Evolutionary conservation across 2,113 vertebrate species (phyloP).

Genomic region (Laticauda colubrina): DNA sequence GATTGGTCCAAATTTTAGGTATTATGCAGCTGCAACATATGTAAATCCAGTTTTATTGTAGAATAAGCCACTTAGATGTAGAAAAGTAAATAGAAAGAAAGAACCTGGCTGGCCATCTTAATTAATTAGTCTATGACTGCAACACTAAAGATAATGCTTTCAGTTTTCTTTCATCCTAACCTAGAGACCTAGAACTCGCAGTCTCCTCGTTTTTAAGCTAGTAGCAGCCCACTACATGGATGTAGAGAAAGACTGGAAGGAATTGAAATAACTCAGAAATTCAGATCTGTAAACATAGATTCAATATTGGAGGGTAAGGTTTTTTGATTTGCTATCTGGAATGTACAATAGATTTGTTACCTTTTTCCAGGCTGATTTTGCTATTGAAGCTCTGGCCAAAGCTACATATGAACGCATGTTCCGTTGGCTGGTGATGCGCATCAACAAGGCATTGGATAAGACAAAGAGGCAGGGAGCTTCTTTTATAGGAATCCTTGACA

Average conservation of each 20-base stretch:
- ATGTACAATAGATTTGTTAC: not conserved
- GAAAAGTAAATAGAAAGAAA: not conserved
- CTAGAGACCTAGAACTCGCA: not conserved
- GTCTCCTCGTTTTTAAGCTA: not conserved
- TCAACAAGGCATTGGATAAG: conserved; percentile 98
- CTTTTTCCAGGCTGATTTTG: conserved; percentile 84
- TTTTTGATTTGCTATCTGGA: not conserved
- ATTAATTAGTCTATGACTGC: not conserved
- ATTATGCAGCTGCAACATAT: not conserved
- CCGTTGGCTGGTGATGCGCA: conserved; percentile 96
- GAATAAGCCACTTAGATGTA: not conserved
- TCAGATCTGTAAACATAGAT: not conserved
- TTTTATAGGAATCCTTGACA: conserved; percentile 98
- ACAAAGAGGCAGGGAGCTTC: conserved; percentile 97
- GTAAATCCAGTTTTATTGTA: not conserved
- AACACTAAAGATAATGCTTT: not conserved
- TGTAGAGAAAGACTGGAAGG: not conserved
- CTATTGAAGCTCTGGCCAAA: conserved; percentile 95
- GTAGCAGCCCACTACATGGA: not conserved
- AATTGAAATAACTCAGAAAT: not conserved
- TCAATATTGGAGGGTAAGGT: not conserved
- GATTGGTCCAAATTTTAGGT: not conserved
- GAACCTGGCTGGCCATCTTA: not conserved
- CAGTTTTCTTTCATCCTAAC: not conserved
- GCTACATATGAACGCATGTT: conserved; percentile 98